These are phyloP conservation scores for Ophioninae sp. DNA, from an alignment of 2,888 invertebrate genomes.

Conservation along the genomic window DNA sequence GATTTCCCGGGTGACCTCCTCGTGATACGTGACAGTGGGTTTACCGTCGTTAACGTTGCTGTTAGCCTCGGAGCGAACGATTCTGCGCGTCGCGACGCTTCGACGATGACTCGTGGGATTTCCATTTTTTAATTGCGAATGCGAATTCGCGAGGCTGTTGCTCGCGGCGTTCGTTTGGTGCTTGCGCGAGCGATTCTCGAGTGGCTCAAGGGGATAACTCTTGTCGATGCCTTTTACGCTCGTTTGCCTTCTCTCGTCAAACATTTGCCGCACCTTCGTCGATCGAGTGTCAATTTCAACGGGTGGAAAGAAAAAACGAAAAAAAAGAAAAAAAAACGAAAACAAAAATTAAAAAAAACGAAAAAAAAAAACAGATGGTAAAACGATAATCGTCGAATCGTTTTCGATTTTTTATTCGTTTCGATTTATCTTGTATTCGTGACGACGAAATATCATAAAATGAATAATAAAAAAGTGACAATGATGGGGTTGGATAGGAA, in stretches of 20 bases:
- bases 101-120: conserved; percentile 78
- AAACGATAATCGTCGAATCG: too few species aligned
- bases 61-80: conserved; percentile 78
- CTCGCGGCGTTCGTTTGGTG: conserved; percentile 66
- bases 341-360: too few species aligned
- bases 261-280: conserved; percentile 90
- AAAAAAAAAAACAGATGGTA: too few species aligned
- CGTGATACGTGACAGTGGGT: conserved; percentile 78
- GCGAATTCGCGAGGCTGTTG: conserved; percentile 70
- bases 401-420: too few species aligned
- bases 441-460: too few species aligned
- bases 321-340: not conserved
- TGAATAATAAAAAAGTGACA: too few species aligned
- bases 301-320: too few species aligned
- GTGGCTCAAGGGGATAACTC: conserved; percentile 91
- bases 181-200: conserved; percentile 82
- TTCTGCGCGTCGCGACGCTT: conserved; percentile 76
- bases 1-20: conserved; percentile 77
- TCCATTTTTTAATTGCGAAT: conserved; percentile 74
- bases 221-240: conserved; percentile 88
- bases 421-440: too few species aligned
- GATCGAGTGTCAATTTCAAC: not conserved
- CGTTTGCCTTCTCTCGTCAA: conserved; percentile 89
- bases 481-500: too few species aligned
- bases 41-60: conserved; percentile 79